phyloP scores from a whole-genome alignment of 1,140 invertebrate genomes.

The Cepaea nemoralis region DNA sequence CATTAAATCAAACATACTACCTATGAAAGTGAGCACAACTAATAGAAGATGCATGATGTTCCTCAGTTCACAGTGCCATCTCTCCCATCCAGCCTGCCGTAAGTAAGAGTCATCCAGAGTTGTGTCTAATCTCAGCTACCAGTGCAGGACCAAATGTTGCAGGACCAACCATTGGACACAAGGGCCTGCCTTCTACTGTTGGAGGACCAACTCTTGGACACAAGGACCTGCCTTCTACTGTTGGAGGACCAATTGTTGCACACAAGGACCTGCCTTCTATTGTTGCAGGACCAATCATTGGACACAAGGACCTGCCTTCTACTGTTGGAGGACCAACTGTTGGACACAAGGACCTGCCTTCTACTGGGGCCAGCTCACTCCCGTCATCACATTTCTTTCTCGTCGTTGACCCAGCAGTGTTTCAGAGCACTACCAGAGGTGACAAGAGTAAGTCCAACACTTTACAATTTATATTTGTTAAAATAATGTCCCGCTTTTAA shows the following conservation, averaged over 20 bases:
- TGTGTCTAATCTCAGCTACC: neutral
- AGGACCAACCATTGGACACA: neutral
- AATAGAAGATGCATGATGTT: neutral
- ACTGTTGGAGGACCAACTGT: too few species aligned
- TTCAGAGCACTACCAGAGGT: neutral
- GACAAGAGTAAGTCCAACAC: slow-evolving; percentile 15
- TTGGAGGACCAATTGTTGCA: too few species aligned
- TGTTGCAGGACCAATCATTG: neutral
- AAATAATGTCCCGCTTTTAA: neutral
- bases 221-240: neutral
- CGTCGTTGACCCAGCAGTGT: neutral
- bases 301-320: neutral
- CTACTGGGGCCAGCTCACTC: neutral
- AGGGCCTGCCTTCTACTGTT: neutral
- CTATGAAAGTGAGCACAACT: too few species aligned
- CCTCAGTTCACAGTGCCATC: neutral
- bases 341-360: neutral
- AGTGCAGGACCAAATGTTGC: too few species aligned
- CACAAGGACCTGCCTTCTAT: neutral
- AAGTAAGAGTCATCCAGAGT: neutral
- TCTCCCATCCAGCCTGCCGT: neutral
- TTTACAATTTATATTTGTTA: neutral
- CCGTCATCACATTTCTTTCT: slow-evolving; percentile 20
- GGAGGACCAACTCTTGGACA: too few species aligned
- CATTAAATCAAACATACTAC: too few species aligned